Evolutionary conservation across 1,140 invertebrate species (phyloP).

Genomic region (Plodia interpunctella): DNA sequence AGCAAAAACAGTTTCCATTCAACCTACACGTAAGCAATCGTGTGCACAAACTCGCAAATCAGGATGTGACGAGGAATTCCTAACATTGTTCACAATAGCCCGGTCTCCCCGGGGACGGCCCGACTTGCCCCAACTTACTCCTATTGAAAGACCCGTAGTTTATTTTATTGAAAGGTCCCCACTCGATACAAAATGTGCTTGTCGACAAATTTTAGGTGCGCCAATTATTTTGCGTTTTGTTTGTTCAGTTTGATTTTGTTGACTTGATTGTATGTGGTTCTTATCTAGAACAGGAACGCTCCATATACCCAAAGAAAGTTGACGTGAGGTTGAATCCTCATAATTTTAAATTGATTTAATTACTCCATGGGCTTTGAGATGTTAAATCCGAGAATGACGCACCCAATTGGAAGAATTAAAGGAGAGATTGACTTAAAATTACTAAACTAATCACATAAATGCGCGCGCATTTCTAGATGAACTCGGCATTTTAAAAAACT

Average conservation of each 20-base stretch:
- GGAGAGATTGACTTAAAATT: no score
- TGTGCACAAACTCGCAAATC: conserved; percentile 6
- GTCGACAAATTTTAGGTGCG: conserved; percentile 1
- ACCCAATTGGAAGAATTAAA: no score
- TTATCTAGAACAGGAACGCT: no score
- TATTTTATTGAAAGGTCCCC: conserved; percentile 11
- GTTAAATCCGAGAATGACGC: no score
- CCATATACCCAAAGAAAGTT: no score
- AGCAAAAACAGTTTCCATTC: neutral
- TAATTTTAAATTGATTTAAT: no score
- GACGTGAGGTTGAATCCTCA: no score
- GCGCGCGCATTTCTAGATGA: no score
- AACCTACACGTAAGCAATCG: conserved; percentile 3
- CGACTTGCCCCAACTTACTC: neutral
- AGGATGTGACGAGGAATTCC: conserved; percentile 4
- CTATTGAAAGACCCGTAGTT: conserved; percentile 6
- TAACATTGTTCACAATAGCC: conserved; percentile 7
- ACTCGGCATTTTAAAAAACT: no score
- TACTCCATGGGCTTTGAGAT: no score
- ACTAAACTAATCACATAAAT: no score
- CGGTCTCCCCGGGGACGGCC: neutral
- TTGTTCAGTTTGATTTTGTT: neutral
- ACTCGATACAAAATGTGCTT: conserved; percentile 10
- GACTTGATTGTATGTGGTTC: no score
- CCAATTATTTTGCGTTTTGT: neutral